Percentiles rank a stretch among this genome's conserved stretches.
phyloP scores from a whole-genome alignment of 2,888 invertebrate genomes.

The Amphipyra tragopoginis region DNA sequence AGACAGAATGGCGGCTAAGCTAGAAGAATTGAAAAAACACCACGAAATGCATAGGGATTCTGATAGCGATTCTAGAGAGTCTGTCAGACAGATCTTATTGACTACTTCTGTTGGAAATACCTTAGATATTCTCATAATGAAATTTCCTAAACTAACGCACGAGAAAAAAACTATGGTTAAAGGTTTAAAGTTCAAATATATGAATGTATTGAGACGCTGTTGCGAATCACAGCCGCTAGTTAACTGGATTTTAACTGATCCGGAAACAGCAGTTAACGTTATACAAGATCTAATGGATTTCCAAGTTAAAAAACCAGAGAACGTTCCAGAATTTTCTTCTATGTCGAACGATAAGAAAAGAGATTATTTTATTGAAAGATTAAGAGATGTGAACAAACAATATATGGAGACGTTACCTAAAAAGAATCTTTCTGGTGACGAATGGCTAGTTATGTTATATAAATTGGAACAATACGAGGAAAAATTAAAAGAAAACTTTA shows the following conservation, averaged over 20 bases:
- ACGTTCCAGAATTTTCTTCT: conserved; percentile 69
- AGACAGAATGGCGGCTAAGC: conserved; percentile 75
- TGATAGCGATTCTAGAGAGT: conserved; percentile 72
- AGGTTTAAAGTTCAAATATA: conserved; percentile 80
- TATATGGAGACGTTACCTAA: conserved; percentile 83
- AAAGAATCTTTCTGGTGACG: conserved; percentile 76
- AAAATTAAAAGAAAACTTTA: conserved; percentile 75
- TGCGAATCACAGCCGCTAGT: conserved; percentile 77
- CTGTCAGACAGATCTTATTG: conserved; percentile 74
- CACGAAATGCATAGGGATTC: conserved; percentile 70
- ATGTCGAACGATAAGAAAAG: conserved; percentile 73
- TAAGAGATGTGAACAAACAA: conserved; percentile 76
- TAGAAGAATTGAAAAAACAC: conserved; percentile 73
- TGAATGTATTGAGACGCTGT: conserved; percentile 78
- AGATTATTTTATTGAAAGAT: conserved; percentile 76
- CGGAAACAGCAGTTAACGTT: conserved; percentile 76
- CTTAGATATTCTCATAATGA: conserved; percentile 81
- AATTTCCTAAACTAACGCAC: conserved; percentile 75
- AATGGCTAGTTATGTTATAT: conserved; percentile 83
- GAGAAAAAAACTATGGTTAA: conserved; percentile 78
- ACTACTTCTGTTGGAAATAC: conserved; percentile 78
- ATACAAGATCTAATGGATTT: conserved; percentile 81
- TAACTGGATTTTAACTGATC: conserved; percentile 78
- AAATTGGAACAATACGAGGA: conserved; percentile 78
- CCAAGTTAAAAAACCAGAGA: conserved; percentile 70